phyloP scores from a whole-genome alignment of 2,113 vertebrate species.

The Natator depressus region DNA sequence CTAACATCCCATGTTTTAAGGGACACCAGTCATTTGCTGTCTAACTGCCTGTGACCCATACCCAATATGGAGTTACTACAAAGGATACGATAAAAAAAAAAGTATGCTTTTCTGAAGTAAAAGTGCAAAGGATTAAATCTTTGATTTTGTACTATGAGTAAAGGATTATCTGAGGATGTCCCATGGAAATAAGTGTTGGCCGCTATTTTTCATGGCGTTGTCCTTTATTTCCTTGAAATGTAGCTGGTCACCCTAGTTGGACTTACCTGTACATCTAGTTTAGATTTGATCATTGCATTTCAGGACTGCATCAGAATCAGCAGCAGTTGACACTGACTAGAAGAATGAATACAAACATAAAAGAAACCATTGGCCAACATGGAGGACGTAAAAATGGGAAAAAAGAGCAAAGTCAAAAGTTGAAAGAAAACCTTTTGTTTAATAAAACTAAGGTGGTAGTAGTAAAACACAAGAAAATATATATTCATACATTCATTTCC shows the following conservation, averaged over 20 bases:
- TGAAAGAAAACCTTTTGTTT: background rate
- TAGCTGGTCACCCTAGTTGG: background rate
- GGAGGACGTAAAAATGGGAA: background rate
- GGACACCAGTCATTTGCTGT: background rate
- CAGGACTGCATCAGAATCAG: background rate
- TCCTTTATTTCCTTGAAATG: conserved; percentile 44
- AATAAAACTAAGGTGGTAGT: background rate
- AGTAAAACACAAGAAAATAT: background rate
- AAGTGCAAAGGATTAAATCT: background rate
- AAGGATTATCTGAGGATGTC: background rate
- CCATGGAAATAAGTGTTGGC: conserved; percentile 2
- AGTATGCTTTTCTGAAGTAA: background rate
- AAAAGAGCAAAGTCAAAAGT: background rate
- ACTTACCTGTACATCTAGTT: conserved; percentile 47
- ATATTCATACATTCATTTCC: background rate
- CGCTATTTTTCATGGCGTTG: background rate
- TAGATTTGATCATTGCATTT: conserved; percentile 19
- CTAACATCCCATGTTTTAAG: background rate
- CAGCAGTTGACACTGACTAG: background rate
- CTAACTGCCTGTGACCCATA: background rate
- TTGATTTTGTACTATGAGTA: background rate
- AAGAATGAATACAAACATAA: conserved; percentile 23
- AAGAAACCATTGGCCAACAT: background rate
- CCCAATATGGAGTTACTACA: background rate
- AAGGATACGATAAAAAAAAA: background rate